Evolutionary conservation across 2,797 vertebrate species (phyloP), one percentile per base, ranked within the genome.

Genomic region (Sebastes cheni): DNA sequence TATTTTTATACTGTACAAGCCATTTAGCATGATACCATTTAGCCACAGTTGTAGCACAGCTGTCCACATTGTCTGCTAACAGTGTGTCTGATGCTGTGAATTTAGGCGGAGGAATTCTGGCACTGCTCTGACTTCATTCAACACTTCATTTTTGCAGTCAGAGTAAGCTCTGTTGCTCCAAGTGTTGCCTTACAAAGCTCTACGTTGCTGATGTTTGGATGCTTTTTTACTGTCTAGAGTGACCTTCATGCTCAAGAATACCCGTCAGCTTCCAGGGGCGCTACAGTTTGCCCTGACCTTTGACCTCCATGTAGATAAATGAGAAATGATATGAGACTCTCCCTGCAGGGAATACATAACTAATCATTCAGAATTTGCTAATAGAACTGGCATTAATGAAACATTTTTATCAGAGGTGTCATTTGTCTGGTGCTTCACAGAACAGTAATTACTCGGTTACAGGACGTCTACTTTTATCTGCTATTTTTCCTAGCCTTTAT

Each of bases 131-230:
- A 78, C 77, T 82, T 79, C 64, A 77, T 42, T 42, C 39, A 68
- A 87, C 6, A 58, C 55, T 86, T 87, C 25, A 72, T 72, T 84
- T 83, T 83, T 81, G 66, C 66, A 80, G 62, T 79, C 27, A 18
- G 69, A 72, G 67, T 55, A 58, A 14, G n/a, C 46, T 67, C 8
- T 23, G 68, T 25, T 70, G 67, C 71, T 79, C 30, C 0, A 18
- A 72, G 34, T 27, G 25, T 46, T 46, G 59, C 36, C 67, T 75
- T n/a, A 73, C 29, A 76, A 79, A 62, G 34, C 66, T 30, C 13
- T 46, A 16, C 29, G 6, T 67, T 34, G 29, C 20, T 60, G 22
- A 54, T 70, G 56, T 81, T 56, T 77, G 54, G 25, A 42, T 82
- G 59, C 3, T 69, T 60, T 27, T 22, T 46, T 29, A 54, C 27